Evolutionary conservation across 2,113 vertebrate species (phyloP).

Genomic region (Columbina picui): DNA sequence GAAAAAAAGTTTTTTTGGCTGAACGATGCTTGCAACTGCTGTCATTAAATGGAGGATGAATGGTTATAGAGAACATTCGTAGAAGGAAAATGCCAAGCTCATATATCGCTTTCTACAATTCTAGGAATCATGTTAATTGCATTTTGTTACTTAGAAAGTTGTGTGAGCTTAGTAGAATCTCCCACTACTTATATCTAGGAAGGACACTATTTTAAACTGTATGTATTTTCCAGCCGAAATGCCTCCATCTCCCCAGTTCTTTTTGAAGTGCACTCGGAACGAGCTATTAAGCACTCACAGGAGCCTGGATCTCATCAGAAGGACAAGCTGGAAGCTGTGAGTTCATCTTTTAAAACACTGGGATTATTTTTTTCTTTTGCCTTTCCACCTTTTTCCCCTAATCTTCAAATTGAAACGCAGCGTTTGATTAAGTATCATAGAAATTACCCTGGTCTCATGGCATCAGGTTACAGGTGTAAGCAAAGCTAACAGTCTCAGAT

Average conservation of each 20-base stretch:
- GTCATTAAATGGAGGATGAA: not conserved
- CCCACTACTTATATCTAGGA: not conserved
- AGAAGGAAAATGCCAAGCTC: not conserved
- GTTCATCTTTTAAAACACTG: not conserved
- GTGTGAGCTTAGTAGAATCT: not conserved
- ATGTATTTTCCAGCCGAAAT: not conserved
- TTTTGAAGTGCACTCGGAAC: not conserved
- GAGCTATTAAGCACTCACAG: not conserved
- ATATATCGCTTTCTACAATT: not conserved
- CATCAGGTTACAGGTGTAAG: not conserved
- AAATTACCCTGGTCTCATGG: fast-evolving
- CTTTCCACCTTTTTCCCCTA: not conserved
- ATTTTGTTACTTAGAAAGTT: not conserved
- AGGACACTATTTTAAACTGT: not conserved
- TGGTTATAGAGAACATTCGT: not conserved
- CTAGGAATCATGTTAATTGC: not conserved
- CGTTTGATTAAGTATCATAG: not conserved
- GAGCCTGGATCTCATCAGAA: not conserved
- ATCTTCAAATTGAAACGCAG: not conserved
- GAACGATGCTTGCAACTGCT: conserved; percentile 25
- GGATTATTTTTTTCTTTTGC: not conserved
- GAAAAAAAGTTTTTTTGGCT: not conserved
- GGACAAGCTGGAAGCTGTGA: not conserved
- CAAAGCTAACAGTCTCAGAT: not conserved
- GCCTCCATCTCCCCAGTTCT: not conserved